phyloP scores from a whole-genome alignment of 2,888 invertebrate genomes.

The Seira ritae region DNA sequence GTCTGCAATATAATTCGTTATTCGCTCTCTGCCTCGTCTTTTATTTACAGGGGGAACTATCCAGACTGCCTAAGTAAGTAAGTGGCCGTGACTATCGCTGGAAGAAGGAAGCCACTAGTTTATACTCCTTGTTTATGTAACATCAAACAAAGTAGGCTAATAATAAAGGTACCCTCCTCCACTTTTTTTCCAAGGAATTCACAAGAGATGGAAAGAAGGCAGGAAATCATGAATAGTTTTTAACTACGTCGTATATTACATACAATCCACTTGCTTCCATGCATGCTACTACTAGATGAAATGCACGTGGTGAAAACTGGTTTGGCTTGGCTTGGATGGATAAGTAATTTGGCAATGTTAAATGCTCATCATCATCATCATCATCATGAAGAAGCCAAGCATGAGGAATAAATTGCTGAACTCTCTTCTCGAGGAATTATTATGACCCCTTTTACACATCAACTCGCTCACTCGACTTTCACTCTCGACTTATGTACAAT shows the following conservation, averaged over 20 bases:
- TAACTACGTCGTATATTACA: not conserved
- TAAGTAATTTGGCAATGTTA: slow-evolving; percentile 39
- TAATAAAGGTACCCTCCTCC: too few relatives aligned
- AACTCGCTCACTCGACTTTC: not conserved
- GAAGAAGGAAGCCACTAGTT: not conserved
- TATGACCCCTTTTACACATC: slow-evolving; percentile 41
- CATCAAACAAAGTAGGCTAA: not conserved
- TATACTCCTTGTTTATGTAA: not conserved
- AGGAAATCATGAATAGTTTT: not conserved
- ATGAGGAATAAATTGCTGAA: slow-evolving; percentile 1
- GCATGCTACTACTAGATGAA: not conserved
- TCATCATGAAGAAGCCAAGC: not conserved
- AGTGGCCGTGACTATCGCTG: not conserved
- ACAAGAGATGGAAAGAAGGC: not conserved
- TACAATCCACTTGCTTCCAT: not conserved
- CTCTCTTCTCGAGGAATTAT: slow-evolving; percentile 3
- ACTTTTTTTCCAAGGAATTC: not conserved
- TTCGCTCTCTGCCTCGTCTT: not conserved
- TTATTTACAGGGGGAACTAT: not conserved
- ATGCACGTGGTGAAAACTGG: not conserved
- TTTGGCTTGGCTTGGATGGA: not conserved
- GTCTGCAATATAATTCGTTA: not conserved
- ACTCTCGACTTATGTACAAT: not conserved
- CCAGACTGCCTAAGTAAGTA: not conserved
- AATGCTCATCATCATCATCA: slow-evolving; percentile 27